These are phyloP conservation scores for Laticauda colubrina DNA, from an alignment of 2,113 vertebrate genomes.

Conservation along the genomic window DNA sequence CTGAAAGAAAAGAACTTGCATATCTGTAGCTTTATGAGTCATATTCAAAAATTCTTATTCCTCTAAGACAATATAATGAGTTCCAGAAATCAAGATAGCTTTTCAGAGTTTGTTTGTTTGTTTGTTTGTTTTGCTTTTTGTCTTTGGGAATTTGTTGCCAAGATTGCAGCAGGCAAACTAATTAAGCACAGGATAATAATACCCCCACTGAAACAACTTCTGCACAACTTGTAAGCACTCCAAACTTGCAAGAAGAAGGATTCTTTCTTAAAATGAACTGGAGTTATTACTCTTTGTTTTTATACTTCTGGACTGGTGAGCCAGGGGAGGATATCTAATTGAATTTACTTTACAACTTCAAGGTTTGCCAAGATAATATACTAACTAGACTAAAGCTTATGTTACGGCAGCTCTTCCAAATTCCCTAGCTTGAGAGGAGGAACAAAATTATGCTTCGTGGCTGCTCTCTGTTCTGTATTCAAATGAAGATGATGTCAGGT, in stretches of 20 bases:
- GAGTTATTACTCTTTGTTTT: not conserved
- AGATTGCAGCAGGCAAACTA: not conserved
- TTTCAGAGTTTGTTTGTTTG: not conserved
- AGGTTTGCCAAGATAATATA: not conserved
- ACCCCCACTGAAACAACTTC: not conserved
- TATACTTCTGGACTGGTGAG: not conserved
- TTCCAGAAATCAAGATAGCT: constrained; percentile 2
- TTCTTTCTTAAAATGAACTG: not conserved
- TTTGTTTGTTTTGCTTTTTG: not conserved
- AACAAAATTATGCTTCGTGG: not conserved
- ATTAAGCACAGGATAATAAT: not conserved
- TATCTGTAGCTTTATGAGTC: constrained; percentile 13
- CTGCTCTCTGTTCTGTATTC: not conserved
- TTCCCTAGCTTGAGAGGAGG: not conserved
- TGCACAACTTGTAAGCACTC: not conserved
- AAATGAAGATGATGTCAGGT: not conserved
- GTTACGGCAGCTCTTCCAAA: not conserved
- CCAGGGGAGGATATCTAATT: not conserved
- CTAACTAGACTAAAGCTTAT: not conserved
- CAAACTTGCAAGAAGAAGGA: not conserved
- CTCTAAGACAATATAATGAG: constrained; percentile 15
- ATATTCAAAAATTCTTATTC: constrained; percentile 9
- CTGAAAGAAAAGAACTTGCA: constrained; percentile 6
- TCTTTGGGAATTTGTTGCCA: not conserved
- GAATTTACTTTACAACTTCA: not conserved